Evolutionary conservation across 2,113 vertebrate genomes (phyloP).

Genomic region (Gallinago media): DNA sequence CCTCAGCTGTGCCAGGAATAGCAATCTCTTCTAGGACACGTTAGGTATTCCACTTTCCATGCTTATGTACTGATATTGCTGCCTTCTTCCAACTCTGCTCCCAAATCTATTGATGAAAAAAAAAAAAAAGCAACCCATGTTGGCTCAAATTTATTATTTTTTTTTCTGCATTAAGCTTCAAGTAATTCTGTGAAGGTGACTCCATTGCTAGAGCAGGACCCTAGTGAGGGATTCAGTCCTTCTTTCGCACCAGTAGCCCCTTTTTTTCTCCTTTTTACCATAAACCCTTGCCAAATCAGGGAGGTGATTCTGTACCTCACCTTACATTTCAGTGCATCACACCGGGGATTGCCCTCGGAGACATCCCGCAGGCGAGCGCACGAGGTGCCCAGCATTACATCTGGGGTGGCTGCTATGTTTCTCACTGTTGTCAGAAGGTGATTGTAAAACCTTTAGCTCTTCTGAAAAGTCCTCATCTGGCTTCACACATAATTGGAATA

Average conservation of each 20-base stretch:
- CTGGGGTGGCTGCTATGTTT: not conserved
- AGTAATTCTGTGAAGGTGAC: fast-evolving
- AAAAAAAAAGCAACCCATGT: not conserved
- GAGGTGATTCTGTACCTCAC: not conserved
- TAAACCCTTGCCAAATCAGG: not conserved
- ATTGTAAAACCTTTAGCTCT: not conserved
- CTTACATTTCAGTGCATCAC: not conserved
- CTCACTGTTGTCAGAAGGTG: not conserved
- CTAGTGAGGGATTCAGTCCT: not conserved
- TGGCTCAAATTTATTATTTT: not conserved
- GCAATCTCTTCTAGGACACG: not conserved
- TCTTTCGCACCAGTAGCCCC: not conserved
- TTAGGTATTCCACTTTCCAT: not conserved
- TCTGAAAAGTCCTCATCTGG: not conserved
- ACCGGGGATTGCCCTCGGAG: fast-evolving
- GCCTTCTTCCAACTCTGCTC: not conserved
- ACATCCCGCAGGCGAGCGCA: fast-evolving
- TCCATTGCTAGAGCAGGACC: not conserved
- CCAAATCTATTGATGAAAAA: not conserved
- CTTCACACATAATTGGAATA: not conserved
- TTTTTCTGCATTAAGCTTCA: not conserved
- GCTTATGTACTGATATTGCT: not conserved
- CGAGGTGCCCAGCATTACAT: not conserved
- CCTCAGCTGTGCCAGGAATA: not conserved
- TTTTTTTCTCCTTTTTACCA: not conserved